Base-by-base conservation (phyloP, 2,888 invertebrate genomes). In the Pteria penguin region DNA sequence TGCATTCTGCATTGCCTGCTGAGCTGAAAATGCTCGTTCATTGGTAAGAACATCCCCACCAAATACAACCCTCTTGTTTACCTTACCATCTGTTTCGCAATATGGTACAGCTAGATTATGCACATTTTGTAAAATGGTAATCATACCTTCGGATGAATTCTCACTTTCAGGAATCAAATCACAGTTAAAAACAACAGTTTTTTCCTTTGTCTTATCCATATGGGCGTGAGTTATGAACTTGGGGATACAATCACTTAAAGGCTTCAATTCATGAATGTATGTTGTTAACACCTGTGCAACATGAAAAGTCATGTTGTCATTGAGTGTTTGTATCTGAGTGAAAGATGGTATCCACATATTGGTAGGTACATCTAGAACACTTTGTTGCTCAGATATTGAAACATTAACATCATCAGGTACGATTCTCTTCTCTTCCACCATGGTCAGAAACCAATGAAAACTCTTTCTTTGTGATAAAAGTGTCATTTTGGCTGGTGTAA, bases 391-490 rank as follows among this genome's bases (percentile, higher is more conserved):
- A 36, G 45, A 5, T 4, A n/a, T 26, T 31, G 5, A 31, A 2
- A 55, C 14, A 32, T 67, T 29, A 18, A 66, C 26, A 54, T 67
- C 52, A 18, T 66, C 67, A 60, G 66, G 45, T 45, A 66, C 63
- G 3, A 75, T 33, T 32, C 75, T 65, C 32, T 58, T 58, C 55
- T 75, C 62, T 32, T 75, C 71, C 8, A 60, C 71, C 66, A 75
- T 71, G 2, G 60, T 60, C 4, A 75, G 58, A 45, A 75, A 75
- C 71, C 75, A 75, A 27, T 66, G 75, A 2, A 75, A 31, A 36
- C 70, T 75, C 22, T 75, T 31, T 65, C 70, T 36, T 27, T 75
- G 75, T 2, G 69, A 58, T 24, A 68, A 26, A 33, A 71, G 55
- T 4, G 63, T 71, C 75, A 75, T 75, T 14, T 63, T 52, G 27